A percentile compares a stretch with the other conserved stretches of the same genome.
Conservation (phyloP, 2,797 vertebrate genomes). For the Pipistrellus nathusii region DNA sequence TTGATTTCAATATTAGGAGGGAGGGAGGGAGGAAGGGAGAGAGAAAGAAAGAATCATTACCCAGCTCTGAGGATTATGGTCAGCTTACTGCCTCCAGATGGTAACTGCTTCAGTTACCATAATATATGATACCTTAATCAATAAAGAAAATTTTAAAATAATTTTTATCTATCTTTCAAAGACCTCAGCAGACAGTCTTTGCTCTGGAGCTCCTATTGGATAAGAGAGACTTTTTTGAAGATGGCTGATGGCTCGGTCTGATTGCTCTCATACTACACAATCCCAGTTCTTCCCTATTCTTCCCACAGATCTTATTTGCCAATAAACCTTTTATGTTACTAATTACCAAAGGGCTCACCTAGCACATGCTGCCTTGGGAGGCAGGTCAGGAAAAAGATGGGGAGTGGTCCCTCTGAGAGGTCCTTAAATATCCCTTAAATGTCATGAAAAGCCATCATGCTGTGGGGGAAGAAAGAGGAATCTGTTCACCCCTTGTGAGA, state of each 20-base stretch:
- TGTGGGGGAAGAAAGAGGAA: background rate
- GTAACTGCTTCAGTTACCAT: background rate
- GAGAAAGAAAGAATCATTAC: background rate
- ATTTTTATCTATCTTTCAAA: no score
- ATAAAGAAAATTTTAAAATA: no score
- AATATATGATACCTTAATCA: no score
- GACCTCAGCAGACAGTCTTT: background rate
- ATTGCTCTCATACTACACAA: background rate
- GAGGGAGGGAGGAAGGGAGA: no score
- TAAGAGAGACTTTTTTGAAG: background rate
- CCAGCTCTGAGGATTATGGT: background rate
- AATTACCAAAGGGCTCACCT: background rate
- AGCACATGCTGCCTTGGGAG: background rate
- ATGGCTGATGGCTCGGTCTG: background rate
- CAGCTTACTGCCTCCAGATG: background rate
- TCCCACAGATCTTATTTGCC: background rate
- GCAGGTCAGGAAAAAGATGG: background rate
- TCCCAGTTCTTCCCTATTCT: background rate
- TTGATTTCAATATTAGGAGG: no score
- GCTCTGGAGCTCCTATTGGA: background rate
- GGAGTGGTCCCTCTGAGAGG: background rate
- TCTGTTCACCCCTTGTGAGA: background rate
- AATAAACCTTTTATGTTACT: background rate
- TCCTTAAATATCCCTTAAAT: background rate
- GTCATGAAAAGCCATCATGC: background rate